These are phyloP conservation scores for Leuciscus idus DNA, from an alignment of 2,113 vertebrate genomes.

Conservation along the genomic window DNA sequence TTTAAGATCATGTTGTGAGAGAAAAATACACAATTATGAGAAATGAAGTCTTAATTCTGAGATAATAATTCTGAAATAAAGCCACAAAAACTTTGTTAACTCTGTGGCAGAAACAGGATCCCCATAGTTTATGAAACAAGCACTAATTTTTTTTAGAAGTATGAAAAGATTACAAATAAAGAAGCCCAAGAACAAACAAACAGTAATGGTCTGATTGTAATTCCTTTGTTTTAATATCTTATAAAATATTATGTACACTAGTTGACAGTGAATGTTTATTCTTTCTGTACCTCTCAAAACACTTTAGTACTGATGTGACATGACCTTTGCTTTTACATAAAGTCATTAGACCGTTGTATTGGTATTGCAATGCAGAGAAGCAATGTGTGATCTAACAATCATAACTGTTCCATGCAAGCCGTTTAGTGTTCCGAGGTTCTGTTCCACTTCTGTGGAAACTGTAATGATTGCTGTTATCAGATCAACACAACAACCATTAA, in stretches of 20 bases:
- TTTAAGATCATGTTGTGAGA: neutral
- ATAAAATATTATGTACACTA: conserved; percentile 34
- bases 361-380: neutral
- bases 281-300: neutral
- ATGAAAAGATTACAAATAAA: neutral
- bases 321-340: neutral
- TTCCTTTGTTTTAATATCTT: conserved; percentile 35
- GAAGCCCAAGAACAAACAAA: conserved; percentile 17
- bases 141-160: neutral
- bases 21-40: neutral
- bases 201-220: neutral
- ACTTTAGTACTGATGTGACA: neutral
- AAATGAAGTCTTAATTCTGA: neutral
- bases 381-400: conserved; percentile 10
- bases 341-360: neutral
- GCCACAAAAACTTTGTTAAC: neutral
- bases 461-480: conserved; percentile 29
- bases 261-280: neutral
- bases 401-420: neutral
- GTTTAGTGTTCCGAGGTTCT: conserved; percentile 26
- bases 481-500: neutral
- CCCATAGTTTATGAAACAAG: neutral
- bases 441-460: neutral
- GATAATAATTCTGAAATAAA: neutral
- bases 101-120: neutral